These are phyloP conservation scores for Apodemia duryi DNA, from an alignment of 2,888 invertebrate species.

Conservation along the genomic window DNA sequence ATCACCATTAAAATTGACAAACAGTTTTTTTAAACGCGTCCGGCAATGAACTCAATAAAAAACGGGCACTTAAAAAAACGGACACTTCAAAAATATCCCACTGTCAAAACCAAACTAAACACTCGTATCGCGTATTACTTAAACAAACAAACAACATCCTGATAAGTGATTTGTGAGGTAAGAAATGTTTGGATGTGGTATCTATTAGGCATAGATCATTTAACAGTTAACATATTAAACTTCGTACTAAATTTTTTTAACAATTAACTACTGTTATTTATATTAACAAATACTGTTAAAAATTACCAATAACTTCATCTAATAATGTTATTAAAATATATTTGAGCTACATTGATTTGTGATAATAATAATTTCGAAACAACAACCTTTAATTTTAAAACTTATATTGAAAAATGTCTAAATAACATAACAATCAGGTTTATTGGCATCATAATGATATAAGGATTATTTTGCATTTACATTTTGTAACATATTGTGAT, in stretches of 20 bases:
- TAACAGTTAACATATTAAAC: no score
- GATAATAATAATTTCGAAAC: background rate
- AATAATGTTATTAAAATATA: no score
- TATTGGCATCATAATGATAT: conserved; percentile 11
- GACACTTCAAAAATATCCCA: background rate
- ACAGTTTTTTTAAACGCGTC: background rate
- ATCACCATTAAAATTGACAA: background rate
- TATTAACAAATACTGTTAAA: no score
- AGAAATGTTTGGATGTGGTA: background rate
- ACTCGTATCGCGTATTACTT: conserved; percentile 1
- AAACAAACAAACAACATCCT: conserved; percentile 9
- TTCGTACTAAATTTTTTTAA: no score
- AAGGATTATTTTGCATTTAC: conserved; percentile 44
- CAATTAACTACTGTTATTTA: no score
- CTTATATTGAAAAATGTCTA: background rate
- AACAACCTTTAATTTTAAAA: background rate
- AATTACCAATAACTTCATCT: no score
- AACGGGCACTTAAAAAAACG: conserved; percentile 7
- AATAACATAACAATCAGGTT: background rate
- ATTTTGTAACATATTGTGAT: conserved; percentile 58
- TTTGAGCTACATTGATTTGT: background rate
- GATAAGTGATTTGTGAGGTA: background rate
- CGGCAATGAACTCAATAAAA: conserved; percentile 7
- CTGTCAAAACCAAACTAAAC: conserved; percentile 7
- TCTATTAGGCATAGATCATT: background rate